Evolutionary conservation across 2,113 vertebrate species (phyloP).

Genomic region (Datnioides undecimradiatus): DNA sequence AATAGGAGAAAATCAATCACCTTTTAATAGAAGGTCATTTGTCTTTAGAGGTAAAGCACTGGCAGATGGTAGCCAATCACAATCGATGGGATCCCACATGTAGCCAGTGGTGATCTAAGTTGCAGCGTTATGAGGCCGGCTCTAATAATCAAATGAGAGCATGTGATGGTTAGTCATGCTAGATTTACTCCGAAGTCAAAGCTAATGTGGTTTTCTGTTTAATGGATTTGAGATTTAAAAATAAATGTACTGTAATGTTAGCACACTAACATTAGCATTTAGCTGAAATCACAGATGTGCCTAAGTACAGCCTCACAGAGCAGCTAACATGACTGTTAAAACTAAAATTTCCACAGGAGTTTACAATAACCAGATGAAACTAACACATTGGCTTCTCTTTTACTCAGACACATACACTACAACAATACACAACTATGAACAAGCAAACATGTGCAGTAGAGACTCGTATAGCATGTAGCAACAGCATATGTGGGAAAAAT

Average conservation of each 20-base stretch:
- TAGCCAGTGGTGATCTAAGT: constrained; percentile 38
- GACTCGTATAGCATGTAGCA: neutral
- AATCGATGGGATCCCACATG: constrained; percentile 10
- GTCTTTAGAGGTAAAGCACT: constrained; percentile 62
- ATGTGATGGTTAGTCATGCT: constrained; percentile 18
- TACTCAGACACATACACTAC: neutral
- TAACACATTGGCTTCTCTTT: neutral
- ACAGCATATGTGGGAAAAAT: neutral
- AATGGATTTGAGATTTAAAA: constrained; percentile 2
- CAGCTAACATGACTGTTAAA: neutral
- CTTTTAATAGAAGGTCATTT: constrained; percentile 75
- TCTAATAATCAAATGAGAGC: constrained; percentile 34
- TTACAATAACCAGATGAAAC: neutral
- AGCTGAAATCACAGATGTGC: neutral
- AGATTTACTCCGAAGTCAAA: constrained; percentile 7
- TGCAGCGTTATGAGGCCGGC: constrained; percentile 15
- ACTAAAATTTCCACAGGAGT: neutral
- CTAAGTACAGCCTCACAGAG: neutral
- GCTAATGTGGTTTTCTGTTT: neutral
- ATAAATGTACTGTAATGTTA: neutral
- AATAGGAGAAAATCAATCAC: constrained; percentile 76
- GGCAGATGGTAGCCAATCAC: constrained; percentile 48
- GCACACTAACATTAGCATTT: neutral
- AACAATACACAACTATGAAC: neutral
- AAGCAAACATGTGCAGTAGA: neutral